A percentile compares a stretch with the other conserved stretches of the same genome.
phyloP scores from a whole-genome alignment of 1,140 invertebrate genomes.

The Epicauta chinensis region DNA sequence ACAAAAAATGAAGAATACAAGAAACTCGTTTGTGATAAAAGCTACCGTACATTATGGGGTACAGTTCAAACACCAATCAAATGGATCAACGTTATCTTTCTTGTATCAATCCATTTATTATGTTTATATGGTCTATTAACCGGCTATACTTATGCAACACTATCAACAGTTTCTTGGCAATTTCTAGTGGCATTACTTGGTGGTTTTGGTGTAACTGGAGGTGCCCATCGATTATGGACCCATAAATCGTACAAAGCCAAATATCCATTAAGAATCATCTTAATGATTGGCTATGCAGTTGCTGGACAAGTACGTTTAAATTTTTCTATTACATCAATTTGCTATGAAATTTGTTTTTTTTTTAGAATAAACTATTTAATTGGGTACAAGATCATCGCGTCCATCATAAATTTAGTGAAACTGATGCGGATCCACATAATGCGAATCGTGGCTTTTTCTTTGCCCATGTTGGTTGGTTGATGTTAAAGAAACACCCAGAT shows the following conservation, averaged over 20 bases:
- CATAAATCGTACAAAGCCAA: conserved; percentile 64
- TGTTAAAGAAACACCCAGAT: conserved; percentile 60
- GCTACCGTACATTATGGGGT: neutral
- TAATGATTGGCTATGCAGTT: conserved; percentile 69
- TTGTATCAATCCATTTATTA: neutral
- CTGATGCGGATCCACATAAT: conserved; percentile 63
- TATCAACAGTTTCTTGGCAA: too few relatives aligned
- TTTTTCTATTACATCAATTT: too few relatives aligned
- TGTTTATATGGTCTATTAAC: neutral
- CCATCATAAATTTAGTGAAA: conserved; percentile 78
- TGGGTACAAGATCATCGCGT: conserved; percentile 83
- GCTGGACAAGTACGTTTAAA: conserved; percentile 57
- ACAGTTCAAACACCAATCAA: conserved; percentile 17
- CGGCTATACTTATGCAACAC: too few relatives aligned
- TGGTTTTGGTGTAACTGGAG: conserved; percentile 66
- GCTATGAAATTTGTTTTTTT: conserved; percentile 48
- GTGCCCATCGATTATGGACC: conserved; percentile 64
- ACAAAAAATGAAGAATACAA: neutral
- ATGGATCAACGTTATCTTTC: conserved; percentile 13
- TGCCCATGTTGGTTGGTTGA: conserved; percentile 69
- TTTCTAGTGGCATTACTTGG: conserved; percentile 46
- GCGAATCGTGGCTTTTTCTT: conserved; percentile 65
- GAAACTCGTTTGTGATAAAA: neutral
- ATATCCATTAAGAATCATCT: conserved; percentile 54
- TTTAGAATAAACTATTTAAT: conserved; percentile 62